phyloP scores from a whole-genome alignment of 2,888 invertebrate genomes.

The Spodoptera littoralis region DNA sequence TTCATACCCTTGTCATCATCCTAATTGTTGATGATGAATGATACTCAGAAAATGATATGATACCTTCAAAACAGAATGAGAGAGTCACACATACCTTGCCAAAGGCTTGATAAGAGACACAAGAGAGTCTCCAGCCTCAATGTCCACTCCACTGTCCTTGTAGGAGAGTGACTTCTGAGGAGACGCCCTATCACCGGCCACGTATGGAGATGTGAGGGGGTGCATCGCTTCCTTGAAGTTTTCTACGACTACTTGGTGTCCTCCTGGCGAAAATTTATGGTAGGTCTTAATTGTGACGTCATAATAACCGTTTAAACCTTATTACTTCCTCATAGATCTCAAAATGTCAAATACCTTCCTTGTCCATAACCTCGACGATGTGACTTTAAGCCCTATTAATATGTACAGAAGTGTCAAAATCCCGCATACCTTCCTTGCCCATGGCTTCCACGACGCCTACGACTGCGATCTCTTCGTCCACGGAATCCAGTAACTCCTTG shows the following conservation, averaged over 20 bases:
- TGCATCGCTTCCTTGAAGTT: conserved; percentile 92
- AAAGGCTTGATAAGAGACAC: conserved; percentile 92
- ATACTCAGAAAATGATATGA: no score
- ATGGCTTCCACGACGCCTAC: conserved; percentile 81
- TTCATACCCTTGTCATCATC: no score
- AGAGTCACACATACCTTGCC: conserved; percentile 70
- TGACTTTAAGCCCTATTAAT: not conserved
- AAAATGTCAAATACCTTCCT: conserved; percentile 71
- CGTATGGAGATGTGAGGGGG: conserved; percentile 72
- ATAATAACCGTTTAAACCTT: no score
- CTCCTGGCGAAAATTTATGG: conserved; percentile 70
- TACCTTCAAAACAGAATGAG: not conserved
- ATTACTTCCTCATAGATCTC: not conserved
- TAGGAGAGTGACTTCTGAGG: conserved; percentile 90
- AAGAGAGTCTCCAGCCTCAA: conserved; percentile 94
- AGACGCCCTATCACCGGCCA: conserved; percentile 60
- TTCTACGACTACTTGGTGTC: conserved; percentile 89
- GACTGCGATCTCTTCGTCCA: conserved; percentile 74
- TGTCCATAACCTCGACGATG: conserved; percentile 74
- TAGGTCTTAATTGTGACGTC: not conserved
- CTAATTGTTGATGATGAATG: no score
- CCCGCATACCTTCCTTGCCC: conserved; percentile 73
- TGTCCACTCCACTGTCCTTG: conserved; percentile 95
- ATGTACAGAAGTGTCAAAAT: not conserved
- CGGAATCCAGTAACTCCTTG: conserved; percentile 75